Evolutionary conservation across 2,888 invertebrate species (phyloP), one percentile per base, ranked within the genome.

Genomic region (Cremastinae sp.): DNA sequence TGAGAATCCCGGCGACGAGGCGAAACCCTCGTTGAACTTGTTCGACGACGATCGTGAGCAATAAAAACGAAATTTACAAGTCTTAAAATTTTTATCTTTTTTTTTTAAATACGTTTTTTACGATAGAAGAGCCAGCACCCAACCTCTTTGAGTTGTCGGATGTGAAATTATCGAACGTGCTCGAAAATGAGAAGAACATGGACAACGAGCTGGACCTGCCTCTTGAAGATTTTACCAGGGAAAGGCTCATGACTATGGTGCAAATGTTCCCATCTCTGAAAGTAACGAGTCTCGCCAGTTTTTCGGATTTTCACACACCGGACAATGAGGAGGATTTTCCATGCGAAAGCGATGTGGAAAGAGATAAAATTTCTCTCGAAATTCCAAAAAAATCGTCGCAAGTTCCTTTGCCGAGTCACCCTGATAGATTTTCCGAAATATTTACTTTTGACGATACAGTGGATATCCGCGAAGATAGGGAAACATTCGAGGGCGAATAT

Each of bases 61-160:
- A 43, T 41, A 43, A n/a, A 47, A 14, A 9, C 34, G 16, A 10
- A 7, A 36, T 43, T 22, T 34, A 10, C 9, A 9, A 28, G 12
- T 41, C 0, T 16, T 10, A 10, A 20, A 38, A 64, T 16, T 8
- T 38, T 51, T 38, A 38, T 2, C 5, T 3, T 38, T 1, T 9
- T 8, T 38, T n/a, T 20, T n/a, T 18, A 12, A 4, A 41, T 12
- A 41, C 18, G 47, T 58, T 12, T 18, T 47, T 34, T 53, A 51
- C 68, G 41, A 1, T 16, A 76, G 75, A 47, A 7, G 4, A 53
- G 4, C 34, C 72, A 20, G 28, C 34, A 14, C 12, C 45, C 7
- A 53, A 72, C 9, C 38, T 28, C 10, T 76, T 76, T 36, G 18
- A 65, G 38, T 8, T 69, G 36, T 53, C 72, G 10, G 59, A 76